A percentile compares a stretch with the other conserved stretches of the same genome.
These are phyloP conservation scores for Silurus meridionalis DNA, from an alignment of 2,113 vertebrate genomes.

Conservation along the genomic window DNA sequence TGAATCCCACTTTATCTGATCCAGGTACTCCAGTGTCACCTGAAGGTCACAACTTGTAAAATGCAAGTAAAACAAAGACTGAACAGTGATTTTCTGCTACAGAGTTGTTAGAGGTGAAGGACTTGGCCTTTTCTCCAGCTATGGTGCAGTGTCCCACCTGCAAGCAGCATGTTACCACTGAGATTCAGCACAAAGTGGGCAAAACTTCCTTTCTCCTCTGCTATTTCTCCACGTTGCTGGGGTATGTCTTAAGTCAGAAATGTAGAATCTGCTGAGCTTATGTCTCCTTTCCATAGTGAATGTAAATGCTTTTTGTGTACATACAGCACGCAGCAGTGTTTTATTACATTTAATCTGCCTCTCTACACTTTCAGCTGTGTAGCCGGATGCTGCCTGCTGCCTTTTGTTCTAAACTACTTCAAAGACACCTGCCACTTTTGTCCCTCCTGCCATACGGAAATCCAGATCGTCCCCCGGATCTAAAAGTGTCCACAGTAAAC, in stretches of 20 bases:
- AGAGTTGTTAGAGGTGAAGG: conserved; percentile 24
- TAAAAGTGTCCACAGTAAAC: conserved; percentile 37
- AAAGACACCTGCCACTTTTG: conserved; percentile 80
- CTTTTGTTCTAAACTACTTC: conserved; percentile 76
- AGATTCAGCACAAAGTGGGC: conserved; percentile 48
- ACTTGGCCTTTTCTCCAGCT: conserved; percentile 9
- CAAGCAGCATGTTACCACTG: conserved; percentile 54
- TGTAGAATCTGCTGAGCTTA: not conserved
- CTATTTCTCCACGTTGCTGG: conserved; percentile 45
- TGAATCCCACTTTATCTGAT: not conserved
- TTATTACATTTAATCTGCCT: not conserved
- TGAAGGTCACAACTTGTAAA: not conserved
- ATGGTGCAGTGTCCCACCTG: conserved; percentile 61
- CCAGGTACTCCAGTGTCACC: conserved; percentile 2
- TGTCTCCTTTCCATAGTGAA: not conserved
- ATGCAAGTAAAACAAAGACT: not conserved
- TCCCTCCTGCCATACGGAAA: conserved; percentile 69
- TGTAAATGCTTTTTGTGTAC: not conserved
- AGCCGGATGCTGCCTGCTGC: conserved; percentile 84
- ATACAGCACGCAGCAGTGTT: not conserved
- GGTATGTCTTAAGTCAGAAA: conserved; percentile 38
- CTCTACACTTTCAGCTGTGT: conserved; percentile 68
- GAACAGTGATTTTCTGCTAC: not conserved
- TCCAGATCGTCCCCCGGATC: conserved; percentile 44
- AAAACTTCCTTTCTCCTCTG: conserved; percentile 47